Evolutionary conservation across 2,797 vertebrate species (phyloP), one percentile per base, ranked within the genome.

Genomic region (Anguilla marmorata): DNA sequence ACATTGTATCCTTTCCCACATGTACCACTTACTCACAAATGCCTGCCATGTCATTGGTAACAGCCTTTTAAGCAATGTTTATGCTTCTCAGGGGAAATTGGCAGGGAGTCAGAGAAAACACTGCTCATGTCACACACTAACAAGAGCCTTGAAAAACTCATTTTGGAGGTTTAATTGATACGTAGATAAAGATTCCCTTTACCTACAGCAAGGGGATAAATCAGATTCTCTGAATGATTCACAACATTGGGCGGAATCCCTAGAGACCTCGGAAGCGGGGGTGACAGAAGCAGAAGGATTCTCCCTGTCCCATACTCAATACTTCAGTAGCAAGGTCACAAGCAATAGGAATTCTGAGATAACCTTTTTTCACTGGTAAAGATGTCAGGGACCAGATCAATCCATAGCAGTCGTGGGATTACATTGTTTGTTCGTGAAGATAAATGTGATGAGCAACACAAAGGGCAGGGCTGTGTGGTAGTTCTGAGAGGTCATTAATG

Each of bases 401-500:
- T 19, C 12, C 2, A 16, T 41, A 79, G 33, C 37, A 79, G 74
- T 79, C n/a, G 1, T 79, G 69, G 30, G 27, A 74, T 74, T 30
- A 74, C 69, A 97, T 97, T 98, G 96, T 91, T 97, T 97, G 95
- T 98, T 98, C 97, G 98, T 98, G 91, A 97, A 98, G 91, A 97
- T 97, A 63, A 98, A 98, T 93, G 98, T 97, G 90, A 98, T 4
- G 98, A 69, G 63, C 97, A 92, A 98, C 98, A 93, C 98, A 98
- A 88, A 97, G 96, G 0, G 97, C 93, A 14, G 97, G 96, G 0
- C 97, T 98, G 94, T 98, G 54, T 98, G 54, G 54, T 56, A 66
- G 63, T 66, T 24, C 63, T n/a, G 63, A 66, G 63, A 5, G 5
- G 4, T 66, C 63, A 69, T n/a, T 69, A 27, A 27, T 7, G 63